Conservation (phyloP, 2,113 vertebrate genomes). For the Tapirus terrestris region DNA sequence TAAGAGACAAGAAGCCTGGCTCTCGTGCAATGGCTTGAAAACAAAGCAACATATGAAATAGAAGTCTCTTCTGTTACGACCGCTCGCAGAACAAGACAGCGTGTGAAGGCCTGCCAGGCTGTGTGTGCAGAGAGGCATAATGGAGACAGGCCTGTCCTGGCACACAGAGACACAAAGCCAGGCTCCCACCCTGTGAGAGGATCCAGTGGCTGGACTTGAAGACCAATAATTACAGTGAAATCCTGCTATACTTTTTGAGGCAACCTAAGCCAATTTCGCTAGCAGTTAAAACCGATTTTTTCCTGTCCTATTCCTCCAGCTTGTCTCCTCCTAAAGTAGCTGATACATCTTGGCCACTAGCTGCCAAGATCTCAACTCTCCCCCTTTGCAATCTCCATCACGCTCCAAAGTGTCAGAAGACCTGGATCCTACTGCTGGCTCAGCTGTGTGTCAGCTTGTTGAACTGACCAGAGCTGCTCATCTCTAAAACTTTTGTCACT, state of each 20-base stretch:
- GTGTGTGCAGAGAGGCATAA: conserved; percentile 64
- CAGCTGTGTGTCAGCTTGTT: not conserved
- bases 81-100: conserved; percentile 76
- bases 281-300: not conserved
- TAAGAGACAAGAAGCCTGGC: not conserved
- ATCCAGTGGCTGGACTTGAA: conserved; percentile 45
- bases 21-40: conserved; percentile 49
- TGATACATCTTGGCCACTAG: not conserved
- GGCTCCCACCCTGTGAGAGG: conserved; percentile 4
- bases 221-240: conserved; percentile 57
- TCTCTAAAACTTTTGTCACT: not conserved
- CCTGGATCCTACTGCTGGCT: not conserved
- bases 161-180: conserved; percentile 77
- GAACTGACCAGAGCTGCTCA: not conserved
- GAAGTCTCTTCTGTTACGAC: conserved; percentile 64
- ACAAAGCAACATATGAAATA: conserved; percentile 82
- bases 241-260: not conserved
- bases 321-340: not conserved
- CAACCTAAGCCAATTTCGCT: not conserved
- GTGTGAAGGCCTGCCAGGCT: conserved; percentile 70
- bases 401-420: not conserved
- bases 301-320: not conserved
- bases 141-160: conserved; percentile 84
- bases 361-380: not conserved
- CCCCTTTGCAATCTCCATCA: not conserved